A percentile compares a stretch with the other conserved stretches of the same genome.
Evolutionary conservation across 2,113 vertebrate genomes (phyloP).

Genomic region (Muntiacus muntjak): DNA sequence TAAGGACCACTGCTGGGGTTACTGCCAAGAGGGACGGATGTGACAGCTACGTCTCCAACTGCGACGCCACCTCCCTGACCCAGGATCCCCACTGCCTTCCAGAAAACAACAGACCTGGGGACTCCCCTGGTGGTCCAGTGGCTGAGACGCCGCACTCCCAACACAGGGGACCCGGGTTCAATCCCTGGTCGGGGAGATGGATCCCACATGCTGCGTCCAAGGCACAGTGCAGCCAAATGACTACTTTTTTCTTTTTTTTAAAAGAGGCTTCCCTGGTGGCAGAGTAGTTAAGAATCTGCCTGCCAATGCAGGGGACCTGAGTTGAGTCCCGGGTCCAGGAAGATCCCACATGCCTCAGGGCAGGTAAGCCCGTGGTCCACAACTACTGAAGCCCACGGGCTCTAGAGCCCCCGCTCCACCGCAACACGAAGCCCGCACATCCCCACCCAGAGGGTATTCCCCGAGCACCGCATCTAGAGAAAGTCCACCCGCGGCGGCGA

Average conservation of each 20-base stretch:
- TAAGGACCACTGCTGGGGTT: neutral
- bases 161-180: neutral
- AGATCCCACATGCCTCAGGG: neutral
- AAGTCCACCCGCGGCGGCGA: neutral
- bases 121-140: neutral
- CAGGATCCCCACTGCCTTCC: neutral
- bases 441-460: neutral
- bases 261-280: neutral
- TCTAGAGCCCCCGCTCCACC: neutral
- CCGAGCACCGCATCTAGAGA: neutral
- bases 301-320: neutral
- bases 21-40: neutral
- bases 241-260: neutral
- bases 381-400: neutral
- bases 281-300: neutral
- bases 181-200: neutral
- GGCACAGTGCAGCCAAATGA: neutral
- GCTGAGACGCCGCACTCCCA: neutral
- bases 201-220: neutral
- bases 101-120: neutral
- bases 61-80: accelerated
- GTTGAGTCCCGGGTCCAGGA: neutral
- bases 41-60: accelerated
- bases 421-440: accelerated
- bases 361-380: neutral